These are phyloP conservation scores for Ellobius talpinus DNA, from an alignment of 2,113 vertebrate genomes.

Conservation along the genomic window DNA sequence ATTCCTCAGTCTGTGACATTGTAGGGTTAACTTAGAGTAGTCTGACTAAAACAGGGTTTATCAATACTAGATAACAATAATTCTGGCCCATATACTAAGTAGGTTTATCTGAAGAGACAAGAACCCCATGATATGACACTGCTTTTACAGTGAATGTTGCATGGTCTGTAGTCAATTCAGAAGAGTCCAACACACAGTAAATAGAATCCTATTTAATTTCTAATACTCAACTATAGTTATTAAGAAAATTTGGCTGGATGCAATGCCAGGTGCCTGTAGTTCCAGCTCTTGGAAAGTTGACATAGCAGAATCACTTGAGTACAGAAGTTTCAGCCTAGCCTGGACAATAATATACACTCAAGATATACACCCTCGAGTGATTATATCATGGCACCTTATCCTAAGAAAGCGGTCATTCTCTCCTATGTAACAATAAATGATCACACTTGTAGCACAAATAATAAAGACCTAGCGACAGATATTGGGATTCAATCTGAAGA, in stretches of 20 bases:
- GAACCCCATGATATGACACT: neutral
- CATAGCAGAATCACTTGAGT: neutral
- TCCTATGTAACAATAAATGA: neutral
- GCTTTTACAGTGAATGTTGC: neutral
- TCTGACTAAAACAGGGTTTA: neutral
- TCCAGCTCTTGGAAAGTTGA: neutral
- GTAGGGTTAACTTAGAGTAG: neutral
- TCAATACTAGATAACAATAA: conserved; percentile 3
- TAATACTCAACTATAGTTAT: neutral
- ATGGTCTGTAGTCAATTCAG: neutral
- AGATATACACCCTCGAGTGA: neutral
- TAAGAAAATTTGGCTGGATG: conserved; percentile 14
- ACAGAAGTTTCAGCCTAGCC: neutral
- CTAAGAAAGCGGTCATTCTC: conserved; percentile 22
- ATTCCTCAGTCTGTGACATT: neutral
- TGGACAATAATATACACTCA: too few species aligned
- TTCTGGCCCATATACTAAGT: conserved; percentile 1
- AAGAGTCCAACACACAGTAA: conserved; percentile 42
- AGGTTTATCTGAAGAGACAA: conserved; percentile 25
- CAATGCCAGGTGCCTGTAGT: neutral
- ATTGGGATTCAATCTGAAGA: too few species aligned
- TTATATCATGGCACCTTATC: neutral
- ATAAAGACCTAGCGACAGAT: too few species aligned
- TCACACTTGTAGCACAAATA: neutral
- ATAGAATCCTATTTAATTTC: conserved; percentile 43